phyloP scores from a whole-genome alignment of 2,797 vertebrate genomes.

The Gephyroberyx darwinii region DNA sequence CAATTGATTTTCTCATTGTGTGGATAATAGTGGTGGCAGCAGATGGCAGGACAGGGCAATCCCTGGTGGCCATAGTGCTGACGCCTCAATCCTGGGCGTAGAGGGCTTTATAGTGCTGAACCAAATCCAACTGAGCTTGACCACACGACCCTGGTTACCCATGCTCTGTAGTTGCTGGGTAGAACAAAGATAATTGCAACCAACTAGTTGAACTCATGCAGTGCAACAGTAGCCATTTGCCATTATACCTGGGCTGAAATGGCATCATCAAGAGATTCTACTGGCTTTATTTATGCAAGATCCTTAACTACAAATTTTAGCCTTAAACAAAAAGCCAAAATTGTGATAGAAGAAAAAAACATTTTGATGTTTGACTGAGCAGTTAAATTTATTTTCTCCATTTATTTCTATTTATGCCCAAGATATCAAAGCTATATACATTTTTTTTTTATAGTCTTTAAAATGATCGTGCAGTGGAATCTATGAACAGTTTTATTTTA shows the following conservation, averaged over 20 bases:
- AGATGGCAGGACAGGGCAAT: slow-evolving; percentile 86
- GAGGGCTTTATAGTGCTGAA: slow-evolving; percentile 47
- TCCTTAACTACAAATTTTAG: background rate
- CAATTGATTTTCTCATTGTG: slow-evolving; percentile 80
- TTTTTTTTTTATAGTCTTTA: background rate
- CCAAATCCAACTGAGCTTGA: slow-evolving; percentile 52
- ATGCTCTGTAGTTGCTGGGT: slow-evolving; percentile 13
- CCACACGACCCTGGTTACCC: slow-evolving; percentile 18
- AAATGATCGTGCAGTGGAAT: too few species aligned
- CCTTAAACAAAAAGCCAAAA: background rate
- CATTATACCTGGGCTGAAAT: slow-evolving; percentile 9
- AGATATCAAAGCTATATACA: background rate
- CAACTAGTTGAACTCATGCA: slow-evolving; percentile 34
- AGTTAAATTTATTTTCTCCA: too few species aligned
- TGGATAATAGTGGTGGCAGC: slow-evolving; percentile 81
- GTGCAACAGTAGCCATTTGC: slow-evolving; percentile 23
- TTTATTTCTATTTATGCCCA: too few species aligned
- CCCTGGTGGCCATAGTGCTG: slow-evolving; percentile 73
- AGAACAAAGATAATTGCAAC: slow-evolving; percentile 10
- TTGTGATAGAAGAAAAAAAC: background rate
- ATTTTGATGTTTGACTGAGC: background rate
- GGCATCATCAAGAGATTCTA: background rate
- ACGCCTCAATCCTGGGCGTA: slow-evolving; percentile 66
- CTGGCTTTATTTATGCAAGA: background rate
- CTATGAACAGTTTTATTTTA: slow-evolving; percentile 6